A percentile compares a stretch with the other conserved stretches of the same genome.
phyloP scores from a whole-genome alignment of 2,888 invertebrate species.

The Spatulosminthurus flaviceps region DNA sequence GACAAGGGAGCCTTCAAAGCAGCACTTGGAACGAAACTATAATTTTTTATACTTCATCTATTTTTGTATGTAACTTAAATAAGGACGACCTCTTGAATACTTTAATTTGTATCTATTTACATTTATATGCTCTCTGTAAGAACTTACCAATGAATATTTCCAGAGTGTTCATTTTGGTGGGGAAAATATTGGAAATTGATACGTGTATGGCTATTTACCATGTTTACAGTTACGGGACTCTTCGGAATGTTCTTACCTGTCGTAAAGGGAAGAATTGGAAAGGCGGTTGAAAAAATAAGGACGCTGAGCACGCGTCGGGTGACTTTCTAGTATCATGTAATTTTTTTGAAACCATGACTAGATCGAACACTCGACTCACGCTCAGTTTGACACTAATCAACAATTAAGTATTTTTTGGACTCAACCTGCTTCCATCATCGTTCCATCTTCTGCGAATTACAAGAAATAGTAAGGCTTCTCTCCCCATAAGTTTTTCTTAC shows the following conservation, averaged over 20 bases:
- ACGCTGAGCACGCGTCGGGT: slow-evolving; percentile 62
- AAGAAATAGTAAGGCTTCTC: slow-evolving; percentile 3
- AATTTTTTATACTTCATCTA: no score
- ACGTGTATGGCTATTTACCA: no score
- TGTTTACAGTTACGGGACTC: no score
- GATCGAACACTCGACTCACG: slow-evolving; percentile 64
- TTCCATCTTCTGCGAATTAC: neutral
- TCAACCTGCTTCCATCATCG: no score
- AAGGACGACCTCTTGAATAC: no score
- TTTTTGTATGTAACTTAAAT: slow-evolving; percentile 5
- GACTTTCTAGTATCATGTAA: slow-evolving; percentile 61
- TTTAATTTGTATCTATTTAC: neutral
- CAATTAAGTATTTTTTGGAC: slow-evolving; percentile 24
- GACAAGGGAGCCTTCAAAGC: slow-evolving; percentile 61
- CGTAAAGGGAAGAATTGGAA: neutral
- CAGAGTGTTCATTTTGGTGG: no score
- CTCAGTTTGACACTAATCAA: slow-evolving; percentile 50
- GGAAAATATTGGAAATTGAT: no score
- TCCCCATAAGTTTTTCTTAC: neutral
- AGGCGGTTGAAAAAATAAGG: neutral
- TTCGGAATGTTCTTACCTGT: neutral
- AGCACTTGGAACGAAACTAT: slow-evolving; percentile 22
- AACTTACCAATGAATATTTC: no score
- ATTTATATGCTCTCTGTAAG: no score
- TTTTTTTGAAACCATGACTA: slow-evolving; percentile 59